These are phyloP conservation scores for Gobiocypris rarus DNA, from an alignment of 2,113 vertebrate genomes.

Conservation along the genomic window DNA sequence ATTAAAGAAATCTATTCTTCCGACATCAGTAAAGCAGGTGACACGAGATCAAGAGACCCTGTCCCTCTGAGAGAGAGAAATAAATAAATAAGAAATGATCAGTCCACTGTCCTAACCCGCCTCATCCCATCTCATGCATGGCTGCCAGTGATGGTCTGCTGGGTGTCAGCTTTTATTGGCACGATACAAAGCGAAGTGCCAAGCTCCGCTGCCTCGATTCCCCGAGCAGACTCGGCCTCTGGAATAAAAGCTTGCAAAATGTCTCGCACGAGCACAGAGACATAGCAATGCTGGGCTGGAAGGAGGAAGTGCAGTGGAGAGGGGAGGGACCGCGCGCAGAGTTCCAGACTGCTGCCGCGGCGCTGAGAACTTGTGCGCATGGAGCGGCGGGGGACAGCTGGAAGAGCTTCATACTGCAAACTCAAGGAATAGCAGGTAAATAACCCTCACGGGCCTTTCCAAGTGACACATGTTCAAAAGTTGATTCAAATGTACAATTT, in stretches of 20 bases:
- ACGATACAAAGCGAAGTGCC: constrained; percentile 78
- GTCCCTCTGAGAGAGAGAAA: constrained; percentile 70
- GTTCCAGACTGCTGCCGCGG: constrained; percentile 82
- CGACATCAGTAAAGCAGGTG: constrained; percentile 67
- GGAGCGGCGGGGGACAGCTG: constrained; percentile 83
- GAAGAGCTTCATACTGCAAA: constrained; percentile 84
- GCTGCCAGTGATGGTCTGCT: constrained; percentile 82
- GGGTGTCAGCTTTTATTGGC: constrained; percentile 82
- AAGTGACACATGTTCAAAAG: not conserved
- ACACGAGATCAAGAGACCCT: constrained; percentile 62
- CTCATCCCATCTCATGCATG: constrained; percentile 84
- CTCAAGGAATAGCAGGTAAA: constrained; percentile 88
- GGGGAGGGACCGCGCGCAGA: constrained; percentile 84
- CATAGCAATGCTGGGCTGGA: constrained; percentile 86
- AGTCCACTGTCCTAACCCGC: constrained; percentile 73
- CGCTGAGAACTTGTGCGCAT: constrained; percentile 84
- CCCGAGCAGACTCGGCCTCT: constrained; percentile 72
- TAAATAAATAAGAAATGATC: constrained; percentile 82
- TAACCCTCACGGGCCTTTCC: constrained; percentile 47
- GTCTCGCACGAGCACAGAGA: constrained; percentile 72
- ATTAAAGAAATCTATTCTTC: not conserved
- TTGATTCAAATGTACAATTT: not conserved
- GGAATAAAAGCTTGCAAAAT: constrained; percentile 84
- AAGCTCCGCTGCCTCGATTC: constrained; percentile 72
- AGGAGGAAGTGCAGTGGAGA: constrained; percentile 89